Percentiles rank a stretch among this genome's conserved stretches.
Evolutionary conservation across 2,888 invertebrate species (phyloP).

Genomic region (Actias luna): DNA sequence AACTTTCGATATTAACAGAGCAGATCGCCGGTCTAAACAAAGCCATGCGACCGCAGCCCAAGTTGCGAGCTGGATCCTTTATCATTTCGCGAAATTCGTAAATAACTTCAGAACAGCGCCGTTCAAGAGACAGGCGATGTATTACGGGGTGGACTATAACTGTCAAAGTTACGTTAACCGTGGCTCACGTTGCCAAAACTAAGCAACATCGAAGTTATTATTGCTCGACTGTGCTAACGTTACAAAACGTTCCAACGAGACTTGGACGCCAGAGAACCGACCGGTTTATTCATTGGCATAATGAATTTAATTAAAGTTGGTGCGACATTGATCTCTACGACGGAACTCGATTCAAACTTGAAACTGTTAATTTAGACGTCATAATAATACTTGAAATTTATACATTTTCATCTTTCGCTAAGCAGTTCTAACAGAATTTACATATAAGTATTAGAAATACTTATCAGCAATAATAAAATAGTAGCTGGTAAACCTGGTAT

Average conservation of each 20-base stretch:
- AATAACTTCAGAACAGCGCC: constrained; percentile 31
- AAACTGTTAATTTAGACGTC: constrained; percentile 28
- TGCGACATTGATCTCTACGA: constrained; percentile 44
- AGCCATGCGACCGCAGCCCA: neutral
- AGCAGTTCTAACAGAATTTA: neutral
- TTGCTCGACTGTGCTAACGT: constrained; percentile 48
- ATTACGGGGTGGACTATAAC: constrained; percentile 52
- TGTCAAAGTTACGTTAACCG: constrained; percentile 64
- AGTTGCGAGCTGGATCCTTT: constrained; percentile 14
- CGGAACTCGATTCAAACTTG: constrained; percentile 37
- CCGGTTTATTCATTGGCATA: constrained; percentile 49
- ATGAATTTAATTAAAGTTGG: constrained; percentile 56
- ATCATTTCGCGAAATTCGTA: constrained; percentile 22
- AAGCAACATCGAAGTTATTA: constrained; percentile 63
- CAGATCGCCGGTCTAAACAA: neutral
- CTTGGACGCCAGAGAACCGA: constrained; percentile 26
- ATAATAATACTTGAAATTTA: constrained; percentile 19
- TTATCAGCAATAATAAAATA: neutral
- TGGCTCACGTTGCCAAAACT: constrained; percentile 47
- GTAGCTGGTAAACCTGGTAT: too few species aligned
- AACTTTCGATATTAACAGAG: neutral
- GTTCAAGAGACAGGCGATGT: constrained; percentile 50
- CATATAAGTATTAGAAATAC: neutral
- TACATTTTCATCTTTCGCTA: constrained; percentile 6
- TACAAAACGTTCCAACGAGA: constrained; percentile 40